Evolutionary conservation across 2,888 invertebrate genomes (phyloP).

Genomic region (Sepioteuthis lessoniana): DNA sequence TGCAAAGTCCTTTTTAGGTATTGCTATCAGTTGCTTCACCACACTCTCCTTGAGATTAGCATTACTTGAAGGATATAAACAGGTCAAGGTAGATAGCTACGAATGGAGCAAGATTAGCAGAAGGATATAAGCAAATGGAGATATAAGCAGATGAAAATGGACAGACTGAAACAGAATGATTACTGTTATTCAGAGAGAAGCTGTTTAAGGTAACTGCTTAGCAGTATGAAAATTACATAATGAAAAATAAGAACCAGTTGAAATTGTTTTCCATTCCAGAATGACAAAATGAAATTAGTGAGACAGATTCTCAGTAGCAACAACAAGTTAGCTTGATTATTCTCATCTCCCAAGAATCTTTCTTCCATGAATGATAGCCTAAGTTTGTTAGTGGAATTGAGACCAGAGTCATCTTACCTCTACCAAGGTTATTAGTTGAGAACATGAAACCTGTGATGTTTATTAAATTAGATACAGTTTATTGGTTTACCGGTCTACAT

Average conservation of each 20-base stretch:
- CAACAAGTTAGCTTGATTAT: neutral
- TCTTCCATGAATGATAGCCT: neutral
- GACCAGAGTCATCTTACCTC: neutral
- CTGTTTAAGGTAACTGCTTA: neutral
- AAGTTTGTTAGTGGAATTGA: neutral
- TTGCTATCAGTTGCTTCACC: too few relatives aligned
- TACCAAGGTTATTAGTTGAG: neutral
- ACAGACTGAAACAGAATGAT: neutral
- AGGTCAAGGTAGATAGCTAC: neutral
- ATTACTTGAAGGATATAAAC: neutral
- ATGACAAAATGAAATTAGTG: neutral
- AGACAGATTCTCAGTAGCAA: neutral
- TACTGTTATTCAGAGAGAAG: neutral
- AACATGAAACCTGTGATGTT: neutral
- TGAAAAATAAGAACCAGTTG: neutral
- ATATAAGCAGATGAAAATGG: neutral
- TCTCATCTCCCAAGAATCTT: neutral
- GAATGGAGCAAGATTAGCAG: neutral
- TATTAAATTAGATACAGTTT: neutral
- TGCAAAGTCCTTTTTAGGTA: too few relatives aligned
- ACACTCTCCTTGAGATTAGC: too few relatives aligned
- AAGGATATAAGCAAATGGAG: neutral
- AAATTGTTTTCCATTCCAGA: neutral
- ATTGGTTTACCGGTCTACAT: neutral
- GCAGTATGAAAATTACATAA: neutral